Conservation (phyloP, 1,140 invertebrate genomes). For the Drosophila athabasca region DNA sequence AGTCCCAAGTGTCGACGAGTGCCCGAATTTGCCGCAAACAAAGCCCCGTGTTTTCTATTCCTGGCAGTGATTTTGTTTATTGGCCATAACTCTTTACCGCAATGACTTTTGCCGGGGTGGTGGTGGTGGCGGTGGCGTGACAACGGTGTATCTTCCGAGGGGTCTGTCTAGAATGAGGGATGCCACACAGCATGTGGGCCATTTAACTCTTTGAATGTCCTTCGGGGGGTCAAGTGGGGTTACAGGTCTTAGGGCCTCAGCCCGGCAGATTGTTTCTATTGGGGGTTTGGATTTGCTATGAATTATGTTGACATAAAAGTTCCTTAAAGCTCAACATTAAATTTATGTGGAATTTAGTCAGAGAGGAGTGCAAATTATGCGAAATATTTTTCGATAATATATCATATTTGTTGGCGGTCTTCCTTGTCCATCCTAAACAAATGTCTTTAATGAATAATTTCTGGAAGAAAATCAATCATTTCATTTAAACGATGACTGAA, state of each 20-base stretch:
- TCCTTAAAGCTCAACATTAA: slow-evolving; percentile 10
- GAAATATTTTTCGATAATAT: slow-evolving; percentile 5
- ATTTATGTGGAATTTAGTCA: slow-evolving; percentile 21
- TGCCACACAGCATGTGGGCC: slow-evolving; percentile 33
- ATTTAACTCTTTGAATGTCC: slow-evolving; percentile 26
- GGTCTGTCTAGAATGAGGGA: background rate
- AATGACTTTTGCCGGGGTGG: slow-evolving; percentile 52
- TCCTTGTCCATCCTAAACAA: background rate
- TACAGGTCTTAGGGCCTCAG: slow-evolving; percentile 13
- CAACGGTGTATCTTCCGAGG: slow-evolving; percentile 22
- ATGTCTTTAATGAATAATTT: slow-evolving; percentile 5
- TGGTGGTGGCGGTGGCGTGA: slow-evolving; percentile 27
- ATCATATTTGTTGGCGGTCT: background rate
- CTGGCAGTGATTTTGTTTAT: slow-evolving; percentile 76
- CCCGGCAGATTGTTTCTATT: slow-evolving; percentile 39
- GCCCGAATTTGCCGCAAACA: slow-evolving; percentile 52
- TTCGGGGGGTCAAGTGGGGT: slow-evolving; percentile 36
- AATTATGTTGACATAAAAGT: slow-evolving; percentile 30
- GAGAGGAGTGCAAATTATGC: background rate
- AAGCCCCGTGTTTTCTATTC: slow-evolving; percentile 49
- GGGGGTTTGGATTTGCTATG: slow-evolving; percentile 6
- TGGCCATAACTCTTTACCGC: slow-evolving; percentile 78
- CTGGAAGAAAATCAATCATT: slow-evolving; percentile 13
- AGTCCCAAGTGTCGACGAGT: slow-evolving; percentile 42
- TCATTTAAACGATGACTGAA: slow-evolving; percentile 23